phyloP scores from a whole-genome alignment of 2,888 invertebrate genomes.

The Yponomeuta evonymella region DNA sequence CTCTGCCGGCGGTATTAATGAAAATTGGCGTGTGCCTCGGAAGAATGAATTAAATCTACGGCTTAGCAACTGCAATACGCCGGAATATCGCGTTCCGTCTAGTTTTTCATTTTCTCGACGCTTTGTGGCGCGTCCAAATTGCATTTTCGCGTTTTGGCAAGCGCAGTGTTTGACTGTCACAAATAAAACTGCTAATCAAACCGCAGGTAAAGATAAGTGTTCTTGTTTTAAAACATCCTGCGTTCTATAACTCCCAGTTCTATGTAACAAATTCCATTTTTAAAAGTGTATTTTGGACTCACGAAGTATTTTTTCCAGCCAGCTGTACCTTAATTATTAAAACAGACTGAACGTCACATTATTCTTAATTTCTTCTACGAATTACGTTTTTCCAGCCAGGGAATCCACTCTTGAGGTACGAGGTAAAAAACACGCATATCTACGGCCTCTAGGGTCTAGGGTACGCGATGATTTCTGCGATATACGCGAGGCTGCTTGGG shows the following conservation, averaged over 20 bases:
- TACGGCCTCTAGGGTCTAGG: neutral
- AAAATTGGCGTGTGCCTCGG: constrained; percentile 28
- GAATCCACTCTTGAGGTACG: neutral
- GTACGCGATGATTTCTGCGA: neutral
- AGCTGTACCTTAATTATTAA: neutral
- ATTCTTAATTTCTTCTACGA: neutral
- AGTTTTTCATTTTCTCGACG: constrained; percentile 26
- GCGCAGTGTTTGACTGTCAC: neutral
- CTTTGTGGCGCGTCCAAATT: neutral
- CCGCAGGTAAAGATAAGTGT: too few species aligned
- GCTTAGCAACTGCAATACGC: neutral
- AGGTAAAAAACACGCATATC: neutral
- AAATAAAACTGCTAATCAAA: neutral
- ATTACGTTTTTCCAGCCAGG: neutral
- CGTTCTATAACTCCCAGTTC: too few species aligned
- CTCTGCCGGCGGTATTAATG: constrained; percentile 26
- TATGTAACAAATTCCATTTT: too few species aligned
- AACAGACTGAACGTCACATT: neutral
- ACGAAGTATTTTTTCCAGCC: neutral
- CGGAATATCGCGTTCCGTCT: neutral
- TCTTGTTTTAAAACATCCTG: too few species aligned
- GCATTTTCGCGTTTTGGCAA: neutral
- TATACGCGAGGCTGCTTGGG: neutral
- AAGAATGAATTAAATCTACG: constrained; percentile 27
- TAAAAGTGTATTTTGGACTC: too few species aligned